These are phyloP conservation scores for Hesperophylax magnus DNA, from an alignment of 1,140 invertebrate genomes.

Conservation along the genomic window DNA sequence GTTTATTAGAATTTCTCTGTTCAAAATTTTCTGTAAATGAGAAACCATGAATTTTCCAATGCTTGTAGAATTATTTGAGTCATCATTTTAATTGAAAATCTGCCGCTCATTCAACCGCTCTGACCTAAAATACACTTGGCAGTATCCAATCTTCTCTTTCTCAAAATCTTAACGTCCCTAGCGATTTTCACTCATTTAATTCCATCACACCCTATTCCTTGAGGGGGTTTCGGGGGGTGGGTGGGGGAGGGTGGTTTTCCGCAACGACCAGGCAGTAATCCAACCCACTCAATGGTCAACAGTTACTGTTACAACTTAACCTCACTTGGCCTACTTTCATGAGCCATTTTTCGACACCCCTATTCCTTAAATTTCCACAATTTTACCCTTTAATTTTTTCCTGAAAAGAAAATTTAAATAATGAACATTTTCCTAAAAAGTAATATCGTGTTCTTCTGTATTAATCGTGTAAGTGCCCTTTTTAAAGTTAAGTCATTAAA, in stretches of 20 bases:
- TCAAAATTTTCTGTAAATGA: background rate
- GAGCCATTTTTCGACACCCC: background rate
- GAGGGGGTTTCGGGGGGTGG: background rate
- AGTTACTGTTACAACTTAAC: slow-evolving; percentile 25
- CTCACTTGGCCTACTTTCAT: slow-evolving; percentile 22
- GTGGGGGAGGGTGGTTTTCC: too few species aligned
- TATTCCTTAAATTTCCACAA: background rate
- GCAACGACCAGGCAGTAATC: background rate
- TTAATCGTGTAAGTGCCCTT: background rate
- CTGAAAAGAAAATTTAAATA: background rate
- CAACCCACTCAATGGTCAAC: slow-evolving; percentile 11
- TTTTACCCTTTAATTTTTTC: too few species aligned
- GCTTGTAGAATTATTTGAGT: too few species aligned
- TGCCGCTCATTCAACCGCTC: too few species aligned
- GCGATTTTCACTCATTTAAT: slow-evolving; percentile 15
- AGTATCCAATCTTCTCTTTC: too few species aligned
- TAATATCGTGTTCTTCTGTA: background rate
- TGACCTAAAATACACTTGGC: too few species aligned
- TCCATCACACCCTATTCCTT: slow-evolving; percentile 1
- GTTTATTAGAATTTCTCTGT: too few species aligned
- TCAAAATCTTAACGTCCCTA: too few species aligned
- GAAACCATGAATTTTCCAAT: background rate
- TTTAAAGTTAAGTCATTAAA: background rate
- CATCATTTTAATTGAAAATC: too few species aligned
- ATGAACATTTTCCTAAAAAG: background rate